These are phyloP conservation scores for Apolygus lucorum DNA, from an alignment of 1,140 invertebrate species.

Conservation along the genomic window DNA sequence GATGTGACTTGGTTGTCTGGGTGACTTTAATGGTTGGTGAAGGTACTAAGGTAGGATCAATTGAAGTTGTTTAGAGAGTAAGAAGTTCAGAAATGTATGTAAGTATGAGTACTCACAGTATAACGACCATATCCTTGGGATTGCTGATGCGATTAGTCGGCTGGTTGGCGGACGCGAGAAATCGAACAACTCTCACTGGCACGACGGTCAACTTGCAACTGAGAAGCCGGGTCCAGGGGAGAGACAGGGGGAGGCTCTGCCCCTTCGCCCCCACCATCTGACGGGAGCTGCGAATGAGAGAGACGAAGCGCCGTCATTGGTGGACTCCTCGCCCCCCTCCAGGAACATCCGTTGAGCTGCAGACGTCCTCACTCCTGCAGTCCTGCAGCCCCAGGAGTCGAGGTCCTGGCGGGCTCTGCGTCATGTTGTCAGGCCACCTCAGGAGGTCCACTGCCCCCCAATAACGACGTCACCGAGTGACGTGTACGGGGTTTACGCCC, in stretches of 20 bases:
- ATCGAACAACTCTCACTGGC: background rate
- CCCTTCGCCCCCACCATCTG: too few species aligned
- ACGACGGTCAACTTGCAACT: constrained; percentile 4
- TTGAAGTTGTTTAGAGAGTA: background rate
- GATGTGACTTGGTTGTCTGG: background rate
- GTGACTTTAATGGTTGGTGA: background rate
- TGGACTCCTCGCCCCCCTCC: too few species aligned
- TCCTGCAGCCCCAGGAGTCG: too few species aligned
- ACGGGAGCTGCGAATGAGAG: too few species aligned
- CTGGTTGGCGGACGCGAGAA: background rate
- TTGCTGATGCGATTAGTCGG: background rate
- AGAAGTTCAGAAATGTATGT: background rate
- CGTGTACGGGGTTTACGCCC: too few species aligned
- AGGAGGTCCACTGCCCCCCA: too few species aligned
- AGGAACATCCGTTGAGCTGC: too few species aligned
- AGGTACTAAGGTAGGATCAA: background rate
- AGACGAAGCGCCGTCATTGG: too few species aligned
- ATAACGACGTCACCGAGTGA: too few species aligned
- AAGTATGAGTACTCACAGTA: constrained; percentile 29
- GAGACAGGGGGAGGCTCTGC: background rate
- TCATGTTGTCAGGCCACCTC: too few species aligned
- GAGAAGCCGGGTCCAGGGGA: background rate
- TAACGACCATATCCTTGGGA: constrained; percentile 29
- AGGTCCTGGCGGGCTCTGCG: too few species aligned
- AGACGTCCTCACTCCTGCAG: too few species aligned